Evolutionary conservation across 2,888 invertebrate genomes (phyloP), one percentile per base, ranked within the genome.

Genomic region (Tuberolachnus salignus): DNA sequence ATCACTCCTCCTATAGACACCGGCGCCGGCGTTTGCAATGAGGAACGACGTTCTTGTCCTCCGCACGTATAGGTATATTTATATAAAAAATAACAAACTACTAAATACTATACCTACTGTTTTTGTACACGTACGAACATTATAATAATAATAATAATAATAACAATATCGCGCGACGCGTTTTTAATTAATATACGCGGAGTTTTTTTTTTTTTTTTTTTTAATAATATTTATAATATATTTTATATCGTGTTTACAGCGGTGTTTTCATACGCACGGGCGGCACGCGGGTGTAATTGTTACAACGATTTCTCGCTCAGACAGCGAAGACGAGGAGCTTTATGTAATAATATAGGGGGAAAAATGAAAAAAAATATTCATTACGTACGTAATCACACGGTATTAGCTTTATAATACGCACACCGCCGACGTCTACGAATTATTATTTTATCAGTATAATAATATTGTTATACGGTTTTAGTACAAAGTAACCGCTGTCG

Each of bases 171-270:
- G 19, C 42, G 19, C 21, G 42, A 23, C 21, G 16, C 70, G 70
- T 70, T 70, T 34, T 34, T 70, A 70, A 70, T 70, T 70, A 70
- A 57, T 70, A 70, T 19, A 70, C 42, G 34, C 34, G 6, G n/a
- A n/a, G n/a, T n/a, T n/a, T n/a, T n/a, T n/a, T n/a, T n/a, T n/a
- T n/a, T n/a, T n/a, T n/a, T 34, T 46, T 61, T 61, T 34, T 34
- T 61, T 61, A 42, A n/a, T 61, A 61, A 64, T 34, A 71, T 16
- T 71, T 57, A 44, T 57, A 71, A 71, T n/a, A n/a, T n/a, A n/a
- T 71, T 71, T 71, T 71, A 71, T 71, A 71, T 34, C 57, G 46
- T 71, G 70, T 71, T 71, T 71, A 71, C 57, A 71, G n/a, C 23
- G 57, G 6, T 3, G 34, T 3, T 34, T 57, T 71, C 23, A 71